phyloP scores from a whole-genome alignment of 2,113 vertebrate genomes.

The Oophaga pumilio region DNA sequence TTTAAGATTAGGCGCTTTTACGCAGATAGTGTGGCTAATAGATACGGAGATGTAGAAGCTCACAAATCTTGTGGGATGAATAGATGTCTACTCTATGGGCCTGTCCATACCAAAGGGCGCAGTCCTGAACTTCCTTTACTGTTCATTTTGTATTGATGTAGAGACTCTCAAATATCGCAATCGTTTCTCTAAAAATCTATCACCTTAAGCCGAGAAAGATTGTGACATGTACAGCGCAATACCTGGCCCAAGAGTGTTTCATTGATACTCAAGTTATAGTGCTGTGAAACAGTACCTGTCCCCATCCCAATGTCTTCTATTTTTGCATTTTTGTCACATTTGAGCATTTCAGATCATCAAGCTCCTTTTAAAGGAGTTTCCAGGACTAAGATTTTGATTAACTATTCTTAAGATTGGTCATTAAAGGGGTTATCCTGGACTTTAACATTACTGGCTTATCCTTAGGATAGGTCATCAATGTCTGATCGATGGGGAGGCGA shows the following conservation, averaged over 20 bases:
- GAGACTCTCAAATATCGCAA: neutral
- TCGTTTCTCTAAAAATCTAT: neutral
- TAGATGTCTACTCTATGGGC: neutral
- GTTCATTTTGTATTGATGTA: neutral
- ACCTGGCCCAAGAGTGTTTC: neutral
- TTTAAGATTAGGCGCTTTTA: constrained; percentile 7
- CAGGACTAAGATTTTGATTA: too few relatives aligned
- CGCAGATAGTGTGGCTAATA: constrained; percentile 4
- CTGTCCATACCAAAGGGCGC: neutral
- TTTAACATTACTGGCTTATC: too few relatives aligned
- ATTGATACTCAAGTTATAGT: neutral
- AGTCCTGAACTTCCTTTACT: neutral
- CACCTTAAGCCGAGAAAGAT: neutral
- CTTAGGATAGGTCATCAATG: too few relatives aligned
- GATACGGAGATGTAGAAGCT: constrained; percentile 9
- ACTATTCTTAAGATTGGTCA: too few relatives aligned
- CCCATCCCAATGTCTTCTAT: too few relatives aligned
- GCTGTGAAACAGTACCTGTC: neutral
- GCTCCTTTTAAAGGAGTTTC: too few relatives aligned
- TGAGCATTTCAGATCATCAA: too few relatives aligned
- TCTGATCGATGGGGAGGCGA: too few relatives aligned
- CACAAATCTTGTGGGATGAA: neutral
- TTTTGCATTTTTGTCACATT: too few relatives aligned
- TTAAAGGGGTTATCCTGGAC: too few relatives aligned
- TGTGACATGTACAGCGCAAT: neutral